Percentiles rank a stretch among this genome's conserved stretches.
These are phyloP conservation scores for Pipistrellus pipistrellus DNA, from an alignment of 2,797 vertebrate species.

Conservation along the genomic window DNA sequence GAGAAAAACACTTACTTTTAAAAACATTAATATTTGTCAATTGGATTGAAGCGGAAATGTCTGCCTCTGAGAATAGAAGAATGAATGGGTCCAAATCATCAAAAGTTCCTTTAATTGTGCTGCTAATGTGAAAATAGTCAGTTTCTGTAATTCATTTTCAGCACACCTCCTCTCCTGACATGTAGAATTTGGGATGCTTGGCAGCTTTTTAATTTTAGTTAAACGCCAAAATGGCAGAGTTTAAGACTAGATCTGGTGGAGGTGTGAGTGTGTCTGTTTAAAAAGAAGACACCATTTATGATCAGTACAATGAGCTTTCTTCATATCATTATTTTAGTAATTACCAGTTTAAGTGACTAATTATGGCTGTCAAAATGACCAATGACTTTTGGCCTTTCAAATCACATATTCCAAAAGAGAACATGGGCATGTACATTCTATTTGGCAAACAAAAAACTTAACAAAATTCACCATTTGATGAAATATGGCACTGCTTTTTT, in stretches of 20 bases:
- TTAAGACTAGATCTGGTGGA: constrained; percentile 52
- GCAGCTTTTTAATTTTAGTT: constrained; percentile 57
- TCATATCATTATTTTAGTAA: constrained; percentile 68
- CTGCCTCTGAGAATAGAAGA: constrained; percentile 59
- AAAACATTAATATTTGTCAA: constrained; percentile 68
- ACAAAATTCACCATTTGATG: constrained; percentile 65
- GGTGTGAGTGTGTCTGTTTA: background rate
- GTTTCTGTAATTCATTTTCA: constrained; percentile 59
- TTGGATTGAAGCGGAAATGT: background rate
- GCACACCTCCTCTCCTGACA: background rate
- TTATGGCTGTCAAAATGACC: constrained; percentile 77
- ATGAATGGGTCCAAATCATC: constrained; percentile 35
- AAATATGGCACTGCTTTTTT: constrained; percentile 72
- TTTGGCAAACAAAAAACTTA: constrained; percentile 64
- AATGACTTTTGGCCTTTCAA: constrained; percentile 58
- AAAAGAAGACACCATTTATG: constrained; percentile 69
- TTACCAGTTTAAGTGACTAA: constrained; percentile 74
- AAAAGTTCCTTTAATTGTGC: constrained; percentile 45
- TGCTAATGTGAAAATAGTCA: constrained; percentile 52
- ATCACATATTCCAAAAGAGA: constrained; percentile 65
- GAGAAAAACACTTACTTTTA: constrained; percentile 50
- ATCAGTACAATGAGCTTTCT: constrained; percentile 70
- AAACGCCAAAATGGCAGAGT: constrained; percentile 53
- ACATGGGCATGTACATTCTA: constrained; percentile 46
- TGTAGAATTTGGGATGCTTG: background rate